Conservation (phyloP, 2,113 vertebrate genomes). For the Cyprinodon tularosa region DNA sequence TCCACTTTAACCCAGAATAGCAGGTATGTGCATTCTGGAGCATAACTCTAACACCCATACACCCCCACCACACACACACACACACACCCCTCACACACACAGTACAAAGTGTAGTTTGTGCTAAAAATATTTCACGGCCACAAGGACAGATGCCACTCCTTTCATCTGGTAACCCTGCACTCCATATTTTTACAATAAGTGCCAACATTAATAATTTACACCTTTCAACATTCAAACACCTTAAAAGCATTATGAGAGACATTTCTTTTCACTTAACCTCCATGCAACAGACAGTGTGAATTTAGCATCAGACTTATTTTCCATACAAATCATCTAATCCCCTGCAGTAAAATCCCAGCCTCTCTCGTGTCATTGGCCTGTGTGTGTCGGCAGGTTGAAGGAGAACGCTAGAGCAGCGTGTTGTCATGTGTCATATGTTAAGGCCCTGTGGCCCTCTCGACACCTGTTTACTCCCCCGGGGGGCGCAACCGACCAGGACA, state of each 20-base stretch:
- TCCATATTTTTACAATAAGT: constrained; percentile 64
- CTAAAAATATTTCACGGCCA: constrained; percentile 77
- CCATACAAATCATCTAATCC: constrained; percentile 40
- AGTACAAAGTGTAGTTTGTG: constrained; percentile 58
- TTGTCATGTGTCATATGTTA: constrained; percentile 71
- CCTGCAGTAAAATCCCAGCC: constrained; percentile 45
- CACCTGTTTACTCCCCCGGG: constrained; percentile 79
- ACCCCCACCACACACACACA: constrained; percentile 18
- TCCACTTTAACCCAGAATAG: constrained; percentile 32
- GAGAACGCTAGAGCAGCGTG: constrained; percentile 48
- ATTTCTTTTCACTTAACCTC: background rate
- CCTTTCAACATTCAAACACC: background rate
- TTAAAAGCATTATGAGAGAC: background rate
- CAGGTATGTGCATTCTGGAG: constrained; percentile 51
- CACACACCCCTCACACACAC: constrained; percentile 15
- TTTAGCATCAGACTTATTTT: constrained; percentile 22
- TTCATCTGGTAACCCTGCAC: constrained; percentile 60
- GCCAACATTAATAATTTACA: background rate
- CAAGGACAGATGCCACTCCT: constrained; percentile 50
- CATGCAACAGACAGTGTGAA: background rate
- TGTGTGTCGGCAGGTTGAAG: constrained; percentile 56
- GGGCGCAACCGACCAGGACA: constrained; percentile 73
- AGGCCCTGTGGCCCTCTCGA: constrained; percentile 50
- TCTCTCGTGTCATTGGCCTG: constrained; percentile 19
- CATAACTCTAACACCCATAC: background rate